Evolutionary conservation across 2,113 vertebrate species (phyloP), one percentile per base, ranked within the genome.

Genomic region (Theristicus caerulescens): DNA sequence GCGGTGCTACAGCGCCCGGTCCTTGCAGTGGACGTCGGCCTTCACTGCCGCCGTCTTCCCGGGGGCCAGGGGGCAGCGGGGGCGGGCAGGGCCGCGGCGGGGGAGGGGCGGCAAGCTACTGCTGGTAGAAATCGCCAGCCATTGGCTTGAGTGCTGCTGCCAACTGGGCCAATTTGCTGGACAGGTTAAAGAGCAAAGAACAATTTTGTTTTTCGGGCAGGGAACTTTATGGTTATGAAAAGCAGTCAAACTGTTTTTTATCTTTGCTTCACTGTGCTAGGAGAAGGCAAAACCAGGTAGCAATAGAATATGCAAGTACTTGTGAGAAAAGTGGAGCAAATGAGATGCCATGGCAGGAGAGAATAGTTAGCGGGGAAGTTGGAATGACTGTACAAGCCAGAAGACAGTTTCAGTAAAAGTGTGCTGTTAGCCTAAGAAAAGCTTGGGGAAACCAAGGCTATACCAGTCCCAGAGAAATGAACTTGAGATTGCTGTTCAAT

Each of bases 131-230:
- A 0, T 3, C 3, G 5, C 1, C 11, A 1, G 12, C 4, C 4
- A 0, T 31, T 14, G 5, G 5, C 2, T 8, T 0, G 29, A 6
- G 16, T 2, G 27, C 7, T 16, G 46, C 16, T 17, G 64, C 13
- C 1, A 0, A 1, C 0, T 2, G 2, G 16, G 34, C 2, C 4
- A 2, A 0, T 3, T 9, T 2, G 15, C 2, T 7, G 13, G 10
- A 0, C 4, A 2, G 61, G 22, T 34, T n/a, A 12, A 42, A 57
- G 17, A 16, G 10, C 34, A 9, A 12, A 2, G 11, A 5, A 22
- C 18, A 16, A 2, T 54, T 71, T 77, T 59, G 57, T n/a, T 8
- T 3, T 44, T 15, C 7, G 5, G 54, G 16, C 22, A 1, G 65
- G 31, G 57, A 16, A 10, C 1, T 13, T 7, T 1, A 2, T 5